phyloP scores from a whole-genome alignment of 2,888 invertebrate genomes.

The Calameuta pallipes region DNA sequence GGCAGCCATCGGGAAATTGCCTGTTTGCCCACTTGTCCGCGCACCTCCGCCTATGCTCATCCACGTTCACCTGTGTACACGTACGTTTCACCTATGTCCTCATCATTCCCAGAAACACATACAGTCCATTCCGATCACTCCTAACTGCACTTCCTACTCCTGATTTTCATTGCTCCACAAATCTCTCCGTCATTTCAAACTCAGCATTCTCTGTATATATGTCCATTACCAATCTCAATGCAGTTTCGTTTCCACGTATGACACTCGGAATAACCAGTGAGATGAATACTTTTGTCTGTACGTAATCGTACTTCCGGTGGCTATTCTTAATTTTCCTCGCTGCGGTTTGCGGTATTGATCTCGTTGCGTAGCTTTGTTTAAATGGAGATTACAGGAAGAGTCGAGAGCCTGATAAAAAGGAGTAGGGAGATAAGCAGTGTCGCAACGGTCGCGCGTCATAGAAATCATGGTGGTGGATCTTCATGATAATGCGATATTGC shows the following conservation, averaged over 20 bases:
- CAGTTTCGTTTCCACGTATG: not conserved
- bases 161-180: not conserved
- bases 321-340: not conserved
- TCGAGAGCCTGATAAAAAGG: not conserved
- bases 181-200: not conserved
- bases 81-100: not conserved
- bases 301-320: not conserved
- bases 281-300: not conserved
- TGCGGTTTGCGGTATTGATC: conserved; percentile 6
- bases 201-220: not conserved
- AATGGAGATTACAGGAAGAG: not conserved
- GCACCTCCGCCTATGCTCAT: not conserved
- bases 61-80: not conserved
- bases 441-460: not conserved
- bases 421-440: not conserved
- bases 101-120: not conserved
- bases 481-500: not conserved
- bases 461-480: not conserved
- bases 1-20: not conserved
- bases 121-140: not conserved
- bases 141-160: not conserved
- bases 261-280: not conserved
- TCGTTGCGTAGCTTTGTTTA: not conserved
- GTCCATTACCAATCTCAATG: not conserved
- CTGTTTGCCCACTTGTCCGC: not conserved